Conservation (phyloP, 2,113 vertebrate species). For the Amphilophus citrinellus region DNA sequence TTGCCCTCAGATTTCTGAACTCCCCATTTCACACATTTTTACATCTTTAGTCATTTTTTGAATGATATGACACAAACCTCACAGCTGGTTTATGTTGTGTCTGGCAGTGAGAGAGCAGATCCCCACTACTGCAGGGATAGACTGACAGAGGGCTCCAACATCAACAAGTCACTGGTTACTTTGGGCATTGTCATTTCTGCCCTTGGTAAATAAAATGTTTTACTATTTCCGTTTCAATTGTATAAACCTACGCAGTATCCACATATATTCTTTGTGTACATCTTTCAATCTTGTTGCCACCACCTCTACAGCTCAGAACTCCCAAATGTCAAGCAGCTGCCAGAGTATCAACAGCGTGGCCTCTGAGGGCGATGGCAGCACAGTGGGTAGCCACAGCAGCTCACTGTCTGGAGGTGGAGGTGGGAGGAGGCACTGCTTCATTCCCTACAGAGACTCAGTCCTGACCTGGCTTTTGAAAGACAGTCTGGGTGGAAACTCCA, state of each 20-base stretch:
- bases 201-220: conserved; percentile 83
- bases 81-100: conserved; percentile 31
- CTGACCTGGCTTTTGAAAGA: conserved; percentile 98
- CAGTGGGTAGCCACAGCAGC: conserved; percentile 80
- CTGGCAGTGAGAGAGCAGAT: conserved; percentile 92
- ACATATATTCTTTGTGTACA: neutral
- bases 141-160: conserved; percentile 96
- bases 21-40: neutral
- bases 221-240: neutral
- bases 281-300: neutral
- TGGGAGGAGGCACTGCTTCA: conserved; percentile 87
- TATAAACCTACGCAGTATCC: neutral
- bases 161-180: conserved; percentile 98
- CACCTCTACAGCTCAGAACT: conserved; percentile 90
- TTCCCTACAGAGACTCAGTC: conserved; percentile 96
- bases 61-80: neutral
- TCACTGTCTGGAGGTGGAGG: conserved; percentile 74
- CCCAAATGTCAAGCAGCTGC: conserved; percentile 93
- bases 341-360: conserved; percentile 91
- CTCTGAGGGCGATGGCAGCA: conserved; percentile 86
- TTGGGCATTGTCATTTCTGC: conserved; percentile 97
- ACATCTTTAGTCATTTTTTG: neutral
- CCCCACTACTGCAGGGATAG: conserved; percentile 94
- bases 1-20: neutral
- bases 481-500: conserved; percentile 97